Conservation (phyloP, 2,113 vertebrate species). For the Orientallactaga bullata region DNA sequence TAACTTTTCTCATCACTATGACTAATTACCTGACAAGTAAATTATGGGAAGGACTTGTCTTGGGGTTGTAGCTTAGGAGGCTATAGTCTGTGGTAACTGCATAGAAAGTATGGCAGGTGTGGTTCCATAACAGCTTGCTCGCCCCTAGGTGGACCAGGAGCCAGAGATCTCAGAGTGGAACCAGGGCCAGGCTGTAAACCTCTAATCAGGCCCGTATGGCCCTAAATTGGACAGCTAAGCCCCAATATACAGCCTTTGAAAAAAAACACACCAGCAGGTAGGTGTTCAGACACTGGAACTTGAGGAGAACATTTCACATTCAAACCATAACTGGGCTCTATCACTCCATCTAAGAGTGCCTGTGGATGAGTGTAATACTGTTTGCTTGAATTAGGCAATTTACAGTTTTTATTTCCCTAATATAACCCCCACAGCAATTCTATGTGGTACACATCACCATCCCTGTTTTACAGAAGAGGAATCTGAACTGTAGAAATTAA, state of each 20-base stretch:
- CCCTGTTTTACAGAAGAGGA: background rate
- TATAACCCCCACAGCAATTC: background rate
- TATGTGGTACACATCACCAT: background rate
- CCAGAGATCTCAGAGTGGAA: background rate
- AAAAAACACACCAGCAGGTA: background rate
- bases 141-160: no score
- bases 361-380: background rate
- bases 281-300: background rate
- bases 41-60: background rate
- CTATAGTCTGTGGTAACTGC: no score
- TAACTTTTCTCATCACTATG: background rate
- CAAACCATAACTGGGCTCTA: background rate
- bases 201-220: fast-evolving
- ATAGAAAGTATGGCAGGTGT: background rate
- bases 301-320: no score
- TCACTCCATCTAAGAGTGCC: background rate
- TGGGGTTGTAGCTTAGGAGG: background rate
- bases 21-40: background rate
- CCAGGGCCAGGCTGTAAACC: background rate
- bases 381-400: background rate
- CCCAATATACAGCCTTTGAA: background rate
- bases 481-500: background rate
- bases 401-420: background rate
- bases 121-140: background rate
- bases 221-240: background rate